phyloP scores from a whole-genome alignment of 2,797 vertebrate genomes.

The Anguilla megastoma region DNA sequence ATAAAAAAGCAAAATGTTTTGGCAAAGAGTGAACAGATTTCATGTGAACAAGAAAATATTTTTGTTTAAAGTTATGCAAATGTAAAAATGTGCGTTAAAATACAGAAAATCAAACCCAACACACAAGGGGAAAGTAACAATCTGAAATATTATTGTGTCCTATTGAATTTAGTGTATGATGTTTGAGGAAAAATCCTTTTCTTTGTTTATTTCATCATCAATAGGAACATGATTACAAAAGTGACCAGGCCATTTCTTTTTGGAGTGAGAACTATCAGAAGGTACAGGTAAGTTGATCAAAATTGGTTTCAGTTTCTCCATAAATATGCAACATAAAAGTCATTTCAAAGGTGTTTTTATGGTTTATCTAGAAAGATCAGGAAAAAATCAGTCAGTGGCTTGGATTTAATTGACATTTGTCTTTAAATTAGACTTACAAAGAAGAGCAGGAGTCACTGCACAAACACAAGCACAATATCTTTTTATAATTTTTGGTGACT shows the following conservation, averaged over 20 bases:
- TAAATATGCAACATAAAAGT: background rate
- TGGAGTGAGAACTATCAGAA: constrained; percentile 70
- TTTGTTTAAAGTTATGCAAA: background rate
- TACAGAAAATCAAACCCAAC: background rate
- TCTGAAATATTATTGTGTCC: background rate
- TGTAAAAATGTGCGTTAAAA: background rate
- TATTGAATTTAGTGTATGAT: background rate
- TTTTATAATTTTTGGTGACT: background rate
- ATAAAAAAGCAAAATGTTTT: background rate
- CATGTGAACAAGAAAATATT: background rate
- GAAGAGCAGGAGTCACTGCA: background rate
- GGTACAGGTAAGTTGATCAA: constrained; percentile 61
- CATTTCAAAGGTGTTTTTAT: background rate
- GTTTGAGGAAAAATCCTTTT: background rate
- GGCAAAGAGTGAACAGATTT: background rate
- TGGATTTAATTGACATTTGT: background rate
- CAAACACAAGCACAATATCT: background rate
- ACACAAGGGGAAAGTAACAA: background rate
- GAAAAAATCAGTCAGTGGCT: background rate
- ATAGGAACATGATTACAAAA: constrained; percentile 65
- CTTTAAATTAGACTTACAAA: background rate
- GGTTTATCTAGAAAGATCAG: background rate
- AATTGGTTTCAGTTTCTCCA: background rate
- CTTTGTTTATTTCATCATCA: constrained; percentile 30
- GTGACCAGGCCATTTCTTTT: constrained; percentile 67